These are phyloP conservation scores for Orchesella cincta DNA, from an alignment of 1,140 invertebrate species.

Conservation along the genomic window DNA sequence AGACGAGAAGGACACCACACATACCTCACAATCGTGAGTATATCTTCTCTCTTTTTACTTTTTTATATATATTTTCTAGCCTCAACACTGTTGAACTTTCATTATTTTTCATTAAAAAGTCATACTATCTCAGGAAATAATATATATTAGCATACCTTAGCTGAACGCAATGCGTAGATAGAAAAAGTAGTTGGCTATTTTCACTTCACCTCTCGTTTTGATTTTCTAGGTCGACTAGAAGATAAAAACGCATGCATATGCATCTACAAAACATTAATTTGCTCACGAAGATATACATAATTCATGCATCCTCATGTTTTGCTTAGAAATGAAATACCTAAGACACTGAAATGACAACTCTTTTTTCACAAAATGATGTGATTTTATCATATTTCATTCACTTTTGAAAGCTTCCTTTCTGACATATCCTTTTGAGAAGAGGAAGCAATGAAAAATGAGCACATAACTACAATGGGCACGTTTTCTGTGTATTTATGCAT, in stretches of 20 bases:
- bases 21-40: slow-evolving; percentile 13
- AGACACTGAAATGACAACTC: slow-evolving; percentile 12
- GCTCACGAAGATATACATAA: not conserved
- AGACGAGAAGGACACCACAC: not conserved
- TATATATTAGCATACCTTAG: not conserved
- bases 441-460: not conserved
- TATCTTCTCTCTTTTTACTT: not conserved
- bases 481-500: too few relatives aligned
- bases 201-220: slow-evolving; percentile 4
- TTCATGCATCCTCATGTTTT: not conserved
- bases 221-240: slow-evolving; percentile 11
- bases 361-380: slow-evolving; percentile 1
- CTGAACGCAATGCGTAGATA: not conserved
- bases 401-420: slow-evolving; percentile 10
- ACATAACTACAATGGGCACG: too few relatives aligned
- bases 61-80: not conserved
- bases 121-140: too few relatives aligned
- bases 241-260: not conserved
- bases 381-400: slow-evolving; percentile 20
- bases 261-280: not conserved
- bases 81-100: not conserved
- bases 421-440: slow-evolving; percentile 7
- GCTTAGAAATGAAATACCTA: not conserved
- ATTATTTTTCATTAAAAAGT: not conserved
- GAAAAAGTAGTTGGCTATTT: not conserved